Evolutionary conservation across 2,113 vertebrate genomes (phyloP).

Genomic region (Sarotherodon lohbergeri): DNA sequence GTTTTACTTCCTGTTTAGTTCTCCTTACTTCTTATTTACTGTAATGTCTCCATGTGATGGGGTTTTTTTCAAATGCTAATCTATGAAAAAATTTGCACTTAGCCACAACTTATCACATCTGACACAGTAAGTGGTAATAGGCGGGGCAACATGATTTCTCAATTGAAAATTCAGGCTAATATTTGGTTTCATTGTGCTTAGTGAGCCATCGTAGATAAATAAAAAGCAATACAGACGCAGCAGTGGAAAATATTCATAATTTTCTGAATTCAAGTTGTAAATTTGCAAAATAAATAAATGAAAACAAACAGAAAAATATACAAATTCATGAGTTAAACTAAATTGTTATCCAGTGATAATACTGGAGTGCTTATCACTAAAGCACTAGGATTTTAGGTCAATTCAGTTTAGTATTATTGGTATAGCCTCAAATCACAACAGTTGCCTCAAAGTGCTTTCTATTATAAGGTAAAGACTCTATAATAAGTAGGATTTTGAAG

Average conservation of each 20-base stretch:
- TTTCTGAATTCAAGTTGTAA: background rate
- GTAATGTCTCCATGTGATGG: background rate
- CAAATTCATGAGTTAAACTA: background rate
- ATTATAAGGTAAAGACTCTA: background rate
- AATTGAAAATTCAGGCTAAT: background rate
- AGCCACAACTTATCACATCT: background rate
- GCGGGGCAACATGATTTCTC: background rate
- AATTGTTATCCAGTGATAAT: background rate
- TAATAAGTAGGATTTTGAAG: background rate
- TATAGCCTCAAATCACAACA: background rate
- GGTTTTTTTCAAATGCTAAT: background rate
- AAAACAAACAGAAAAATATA: background rate
- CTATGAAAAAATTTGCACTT: background rate
- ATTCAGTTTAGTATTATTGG: background rate
- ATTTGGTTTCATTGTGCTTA: background rate
- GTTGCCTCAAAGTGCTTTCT: rapidly evolving
- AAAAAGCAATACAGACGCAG: background rate
- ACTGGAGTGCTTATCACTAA: rapidly evolving
- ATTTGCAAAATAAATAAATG: background rate
- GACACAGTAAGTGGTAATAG: background rate
- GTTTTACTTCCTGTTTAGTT: background rate
- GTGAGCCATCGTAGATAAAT: background rate
- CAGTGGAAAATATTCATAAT: background rate
- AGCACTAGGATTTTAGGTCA: background rate
- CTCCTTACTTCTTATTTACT: background rate